Evolutionary conservation across 2,797 vertebrate genomes (phyloP).

Genomic region (Falco berigora): DNA sequence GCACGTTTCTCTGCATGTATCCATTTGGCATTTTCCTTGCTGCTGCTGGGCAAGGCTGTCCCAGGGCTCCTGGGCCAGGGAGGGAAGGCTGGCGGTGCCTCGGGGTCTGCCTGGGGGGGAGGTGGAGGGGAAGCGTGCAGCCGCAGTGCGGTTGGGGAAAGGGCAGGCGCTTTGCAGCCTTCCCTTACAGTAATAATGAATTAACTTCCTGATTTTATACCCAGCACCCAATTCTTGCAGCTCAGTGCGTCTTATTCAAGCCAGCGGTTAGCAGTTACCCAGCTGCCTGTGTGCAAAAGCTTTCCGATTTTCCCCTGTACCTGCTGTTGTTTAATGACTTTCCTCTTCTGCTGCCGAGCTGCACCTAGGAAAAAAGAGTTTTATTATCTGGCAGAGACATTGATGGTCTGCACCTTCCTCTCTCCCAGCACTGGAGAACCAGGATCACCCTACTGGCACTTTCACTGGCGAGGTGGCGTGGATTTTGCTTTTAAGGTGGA

Average conservation of each 20-base stretch:
- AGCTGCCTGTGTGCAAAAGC: neutral
- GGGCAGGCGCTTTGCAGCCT: neutral
- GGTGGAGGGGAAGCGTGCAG: neutral
- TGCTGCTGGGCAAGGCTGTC: neutral
- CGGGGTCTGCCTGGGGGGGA: neutral
- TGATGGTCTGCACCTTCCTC: neutral
- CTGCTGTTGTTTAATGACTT: neutral
- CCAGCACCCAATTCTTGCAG: neutral
- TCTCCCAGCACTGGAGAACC: neutral
- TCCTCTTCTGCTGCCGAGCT: neutral
- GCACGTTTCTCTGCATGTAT: neutral
- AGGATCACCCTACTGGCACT: neutral
- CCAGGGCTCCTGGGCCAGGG: accelerated
- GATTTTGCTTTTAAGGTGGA: neutral
- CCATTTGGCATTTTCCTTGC: neutral
- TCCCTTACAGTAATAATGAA: neutral
- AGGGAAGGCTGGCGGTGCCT: neutral
- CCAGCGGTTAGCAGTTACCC: too few species aligned
- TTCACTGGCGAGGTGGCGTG: too few species aligned
- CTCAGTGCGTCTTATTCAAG: neutral
- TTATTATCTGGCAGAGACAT: neutral
- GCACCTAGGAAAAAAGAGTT: neutral
- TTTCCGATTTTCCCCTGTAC: neutral
- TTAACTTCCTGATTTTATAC: neutral
- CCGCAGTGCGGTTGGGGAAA: neutral